These are phyloP conservation scores for Megaceryle maxima DNA, from an alignment of 2,113 vertebrate species.

Conservation along the genomic window DNA sequence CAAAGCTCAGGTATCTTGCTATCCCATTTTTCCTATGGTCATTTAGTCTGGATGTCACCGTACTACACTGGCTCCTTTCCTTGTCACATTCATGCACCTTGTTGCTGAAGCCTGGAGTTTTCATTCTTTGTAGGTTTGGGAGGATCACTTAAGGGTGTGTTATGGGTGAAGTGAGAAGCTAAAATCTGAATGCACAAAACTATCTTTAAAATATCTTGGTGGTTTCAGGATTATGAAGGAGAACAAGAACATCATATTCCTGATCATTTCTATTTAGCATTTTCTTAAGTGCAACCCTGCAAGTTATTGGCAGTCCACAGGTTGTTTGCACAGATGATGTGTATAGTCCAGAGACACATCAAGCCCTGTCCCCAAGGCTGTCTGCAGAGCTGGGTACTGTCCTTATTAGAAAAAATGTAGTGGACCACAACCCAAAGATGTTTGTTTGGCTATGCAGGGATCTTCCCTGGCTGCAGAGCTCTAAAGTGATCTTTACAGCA, in stretches of 20 bases:
- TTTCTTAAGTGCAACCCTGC: neutral
- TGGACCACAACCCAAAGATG: neutral
- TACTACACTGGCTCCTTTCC: neutral
- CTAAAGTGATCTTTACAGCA: neutral
- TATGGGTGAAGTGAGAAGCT: neutral
- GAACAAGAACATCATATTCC: neutral
- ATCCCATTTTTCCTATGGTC: neutral
- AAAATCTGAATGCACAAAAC: neutral
- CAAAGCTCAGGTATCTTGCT: neutral
- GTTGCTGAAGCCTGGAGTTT: neutral
- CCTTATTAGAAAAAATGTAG: neutral
- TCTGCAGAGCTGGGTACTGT: neutral
- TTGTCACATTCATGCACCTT: neutral
- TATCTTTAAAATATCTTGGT: neutral
- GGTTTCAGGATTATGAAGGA: neutral
- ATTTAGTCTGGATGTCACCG: neutral
- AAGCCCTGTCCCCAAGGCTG: neutral
- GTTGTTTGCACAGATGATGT: neutral
- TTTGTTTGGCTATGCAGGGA: neutral
- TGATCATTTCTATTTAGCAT: neutral
- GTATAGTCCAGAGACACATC: rapidly evolving
- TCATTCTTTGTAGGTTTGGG: neutral
- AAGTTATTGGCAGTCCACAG: neutral
- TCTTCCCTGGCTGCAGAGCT: neutral
- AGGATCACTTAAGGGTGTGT: neutral